Base-by-base conservation (phyloP, 2,113 vertebrate genomes). In the Labeo rohita region DNA sequence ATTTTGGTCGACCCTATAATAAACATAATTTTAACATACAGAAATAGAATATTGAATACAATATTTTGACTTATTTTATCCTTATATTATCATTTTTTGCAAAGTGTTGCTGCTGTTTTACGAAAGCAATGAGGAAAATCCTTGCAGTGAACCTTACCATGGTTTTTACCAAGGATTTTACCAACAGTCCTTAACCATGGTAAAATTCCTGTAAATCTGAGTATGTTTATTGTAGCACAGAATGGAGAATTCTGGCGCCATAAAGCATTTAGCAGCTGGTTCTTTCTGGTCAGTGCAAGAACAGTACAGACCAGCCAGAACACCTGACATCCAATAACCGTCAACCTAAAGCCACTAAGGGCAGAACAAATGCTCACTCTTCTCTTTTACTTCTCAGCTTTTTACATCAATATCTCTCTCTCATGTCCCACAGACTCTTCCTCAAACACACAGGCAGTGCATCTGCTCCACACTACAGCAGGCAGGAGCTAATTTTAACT, bases 401-500 rank as follows among this genome's bases (percentile, higher is more conserved):
- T 65, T 43, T 21, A 45, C 39, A 72, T 80, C n/a, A 75, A 75
- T 45, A 43, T n/a, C 39, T 43, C 52, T 61, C 47, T 4, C 18
- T 61, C 28, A 6, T 59, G 77, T n/a, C 15, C 52, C 78, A 65
- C 10, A 80, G 56, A 80, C 7, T 45, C 56, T 66, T 61, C 8
- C 59, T 6, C n/a, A 78, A 78, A 39, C 50, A 21, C 52, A 78
- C 34, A 59, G 52, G 9, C 21, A 12, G 39, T 63, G 78, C 39
- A 80, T 80, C 78, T 61, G 77, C 36, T 80, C 28, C 56, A 80
- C 56, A 52, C 68, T 74, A 23, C 50, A 61, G 52, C 36, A 59
- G 23, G 45, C 21, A 84, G 54, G 39, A 63, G 13, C 70, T 84
- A 36, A 75, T 76, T 76, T 49, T 75, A 74, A 76, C 83, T 61